Percentiles rank a stretch among this genome's conserved stretches.
Evolutionary conservation across 2,888 invertebrate species (phyloP).

Genomic region (Coremacera marginata): DNA sequence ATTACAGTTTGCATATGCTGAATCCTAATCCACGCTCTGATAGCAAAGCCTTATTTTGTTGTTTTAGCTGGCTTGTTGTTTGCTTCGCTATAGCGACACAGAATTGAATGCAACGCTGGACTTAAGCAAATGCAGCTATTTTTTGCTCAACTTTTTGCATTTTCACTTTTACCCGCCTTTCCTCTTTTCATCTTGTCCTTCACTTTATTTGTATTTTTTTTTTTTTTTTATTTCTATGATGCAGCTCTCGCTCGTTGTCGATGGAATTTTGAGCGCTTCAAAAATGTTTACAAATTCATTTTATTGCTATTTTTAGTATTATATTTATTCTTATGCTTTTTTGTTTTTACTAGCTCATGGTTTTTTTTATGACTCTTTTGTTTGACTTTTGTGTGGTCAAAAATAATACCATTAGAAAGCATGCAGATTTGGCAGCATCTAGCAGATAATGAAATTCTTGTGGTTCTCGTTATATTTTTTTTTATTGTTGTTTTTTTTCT

Average conservation of each 20-base stretch:
- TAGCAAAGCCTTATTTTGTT: neutral
- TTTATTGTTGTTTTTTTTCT: neutral
- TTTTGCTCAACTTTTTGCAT: no score
- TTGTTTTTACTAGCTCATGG: neutral
- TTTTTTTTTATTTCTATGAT: neutral
- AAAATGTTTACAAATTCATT: slow-evolving; percentile 20
- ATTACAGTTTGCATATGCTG: slow-evolving; percentile 34
- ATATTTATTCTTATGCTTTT: no score
- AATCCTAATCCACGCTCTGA: neutral
- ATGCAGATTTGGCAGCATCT: slow-evolving; percentile 6
- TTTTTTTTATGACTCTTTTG: neutral
- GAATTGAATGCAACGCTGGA: neutral
- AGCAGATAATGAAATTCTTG: slow-evolving; percentile 7
- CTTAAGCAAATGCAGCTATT: neutral
- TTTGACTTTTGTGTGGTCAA: neutral
- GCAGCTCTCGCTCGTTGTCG: neutral
- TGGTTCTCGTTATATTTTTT: neutral
- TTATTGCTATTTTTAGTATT: slow-evolving; percentile 17
- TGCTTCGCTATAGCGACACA: neutral
- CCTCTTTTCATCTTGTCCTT: neutral
- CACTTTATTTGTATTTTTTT: neutral
- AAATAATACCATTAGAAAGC: slow-evolving; percentile 5
- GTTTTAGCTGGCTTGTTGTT: neutral
- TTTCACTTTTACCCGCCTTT: no score
- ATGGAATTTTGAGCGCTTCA: slow-evolving; percentile 25